phyloP scores from a whole-genome alignment of 2,888 invertebrate species.

The Pristionchus fissidentatus region DNA sequence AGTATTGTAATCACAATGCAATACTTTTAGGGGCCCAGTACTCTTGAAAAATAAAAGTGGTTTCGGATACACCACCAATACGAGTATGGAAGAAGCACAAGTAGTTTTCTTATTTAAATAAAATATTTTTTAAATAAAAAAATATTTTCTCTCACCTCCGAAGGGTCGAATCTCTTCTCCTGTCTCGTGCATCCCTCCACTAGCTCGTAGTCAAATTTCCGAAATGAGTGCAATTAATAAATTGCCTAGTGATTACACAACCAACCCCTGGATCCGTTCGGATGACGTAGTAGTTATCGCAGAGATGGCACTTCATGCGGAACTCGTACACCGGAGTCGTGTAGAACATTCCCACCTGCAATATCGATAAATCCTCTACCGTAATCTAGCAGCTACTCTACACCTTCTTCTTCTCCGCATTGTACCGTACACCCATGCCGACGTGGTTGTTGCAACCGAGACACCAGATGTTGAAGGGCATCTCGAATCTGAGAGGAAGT shows the following conservation, averaged over 20 bases:
- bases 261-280: slow-evolving; percentile 96
- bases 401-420: slow-evolving; percentile 80
- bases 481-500: slow-evolving; percentile 84
- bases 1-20: neutral
- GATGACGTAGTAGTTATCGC: slow-evolving; percentile 96
- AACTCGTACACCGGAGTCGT: slow-evolving; percentile 97
- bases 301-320: slow-evolving; percentile 97
- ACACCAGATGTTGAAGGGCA: slow-evolving; percentile 99
- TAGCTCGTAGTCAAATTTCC: slow-evolving; percentile 97
- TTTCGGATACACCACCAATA: neutral
- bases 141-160: slow-evolving; percentile 82
- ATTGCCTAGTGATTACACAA: slow-evolving; percentile 54
- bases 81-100: too few relatives aligned
- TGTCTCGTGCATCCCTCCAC: slow-evolving; percentile 94
- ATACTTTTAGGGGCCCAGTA: slow-evolving; percentile 77
- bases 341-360: slow-evolving; percentile 91
- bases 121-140: neutral
- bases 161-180: slow-evolving; percentile 98
- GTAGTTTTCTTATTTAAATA: neutral
- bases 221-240: slow-evolving; percentile 60
- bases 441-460: slow-evolving; percentile 97
- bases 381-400: neutral
- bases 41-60: neutral
- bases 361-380: neutral
- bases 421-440: slow-evolving; percentile 98